Base-by-base conservation (phyloP, 2,888 invertebrate genomes). In the Sarcophaga variegata region DNA sequence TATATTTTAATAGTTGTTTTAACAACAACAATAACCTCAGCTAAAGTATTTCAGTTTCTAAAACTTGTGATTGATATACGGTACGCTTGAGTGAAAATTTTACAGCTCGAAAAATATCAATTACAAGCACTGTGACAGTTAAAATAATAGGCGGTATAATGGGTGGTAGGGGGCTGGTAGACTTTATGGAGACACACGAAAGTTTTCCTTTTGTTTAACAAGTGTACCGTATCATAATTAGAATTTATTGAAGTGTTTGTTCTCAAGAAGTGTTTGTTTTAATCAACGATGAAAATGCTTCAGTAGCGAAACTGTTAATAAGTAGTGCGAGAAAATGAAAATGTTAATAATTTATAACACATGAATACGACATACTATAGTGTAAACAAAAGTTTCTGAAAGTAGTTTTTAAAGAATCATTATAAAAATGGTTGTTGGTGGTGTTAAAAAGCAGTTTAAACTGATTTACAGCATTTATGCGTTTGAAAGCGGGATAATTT, bases 1-100 rank as follows among this genome's bases (percentile, higher is more conserved):
- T 27, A 37, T 63, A 64, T 83, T 72, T 74, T 54, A 79, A 83
- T 66, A 76, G 75, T 54, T 67, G 63, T 72, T 85, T 79, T 66
- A 85, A 82, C 37, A 85, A 62, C 62, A 85, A 82, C 22, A 85
- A 47, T 45, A 45, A 72, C 22, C n/a, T 69, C 49, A 62, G n/a
- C 10, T 5, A 62, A 22, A 22, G 17, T 20, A 11, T n/a, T 62
- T 62, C 20, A 62, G 3, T 62, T n/a, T 62, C 37, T 49, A 25
- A 74, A 80, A 77, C 22, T 77, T 85, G n/a, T 82, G 82, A 85
- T 85, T 85, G 85, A 85, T 82, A 82, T 74, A 67, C 54, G 81
- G 37, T 67, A 82, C 59, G 85, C 71, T 80, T 86, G 80, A 83
- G 80, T 77, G 63, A 83, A 80, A 60, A 76, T 62, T 63, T 76